Evolutionary conservation across 2,797 vertebrate species (phyloP).

Genomic region (Sylvilagus floridanus): DNA sequence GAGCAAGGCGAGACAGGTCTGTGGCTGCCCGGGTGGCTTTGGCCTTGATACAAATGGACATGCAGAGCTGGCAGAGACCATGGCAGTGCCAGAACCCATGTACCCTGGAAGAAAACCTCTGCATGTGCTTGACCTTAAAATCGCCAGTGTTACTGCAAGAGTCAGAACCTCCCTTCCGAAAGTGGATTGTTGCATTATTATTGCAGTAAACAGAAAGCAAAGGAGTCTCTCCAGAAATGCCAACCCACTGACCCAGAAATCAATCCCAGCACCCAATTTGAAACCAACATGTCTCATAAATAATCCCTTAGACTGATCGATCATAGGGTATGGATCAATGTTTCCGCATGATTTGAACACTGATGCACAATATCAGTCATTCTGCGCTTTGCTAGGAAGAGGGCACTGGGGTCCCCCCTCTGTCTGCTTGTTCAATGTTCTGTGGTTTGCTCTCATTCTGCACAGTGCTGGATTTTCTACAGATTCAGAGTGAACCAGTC

Average conservation of each 20-base stretch:
- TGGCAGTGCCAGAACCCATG: rapidly evolving
- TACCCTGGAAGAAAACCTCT: not conserved
- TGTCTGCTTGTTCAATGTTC: not conserved
- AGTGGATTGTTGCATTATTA: not conserved
- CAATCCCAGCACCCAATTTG: not conserved
- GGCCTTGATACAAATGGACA: not conserved
- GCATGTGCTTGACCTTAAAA: not conserved
- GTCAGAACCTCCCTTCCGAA: not conserved
- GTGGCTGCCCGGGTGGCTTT: too few relatives aligned
- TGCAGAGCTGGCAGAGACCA: not conserved
- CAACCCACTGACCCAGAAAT: not conserved
- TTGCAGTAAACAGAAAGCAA: not conserved
- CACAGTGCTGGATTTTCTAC: not conserved
- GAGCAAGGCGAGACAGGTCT: not conserved
- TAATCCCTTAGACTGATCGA: not conserved
- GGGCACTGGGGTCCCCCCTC: not conserved
- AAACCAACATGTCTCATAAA: not conserved
- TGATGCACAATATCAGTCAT: not conserved
- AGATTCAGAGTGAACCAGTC: not conserved
- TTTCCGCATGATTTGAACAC: not conserved
- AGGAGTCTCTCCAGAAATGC: not conserved
- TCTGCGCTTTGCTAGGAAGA: not conserved
- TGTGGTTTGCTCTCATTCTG: not conserved
- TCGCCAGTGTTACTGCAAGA: not conserved
- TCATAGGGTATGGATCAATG: not conserved